These are phyloP conservation scores for Pseudochromis fuscus DNA, from an alignment of 2,797 vertebrate genomes.

Conservation along the genomic window DNA sequence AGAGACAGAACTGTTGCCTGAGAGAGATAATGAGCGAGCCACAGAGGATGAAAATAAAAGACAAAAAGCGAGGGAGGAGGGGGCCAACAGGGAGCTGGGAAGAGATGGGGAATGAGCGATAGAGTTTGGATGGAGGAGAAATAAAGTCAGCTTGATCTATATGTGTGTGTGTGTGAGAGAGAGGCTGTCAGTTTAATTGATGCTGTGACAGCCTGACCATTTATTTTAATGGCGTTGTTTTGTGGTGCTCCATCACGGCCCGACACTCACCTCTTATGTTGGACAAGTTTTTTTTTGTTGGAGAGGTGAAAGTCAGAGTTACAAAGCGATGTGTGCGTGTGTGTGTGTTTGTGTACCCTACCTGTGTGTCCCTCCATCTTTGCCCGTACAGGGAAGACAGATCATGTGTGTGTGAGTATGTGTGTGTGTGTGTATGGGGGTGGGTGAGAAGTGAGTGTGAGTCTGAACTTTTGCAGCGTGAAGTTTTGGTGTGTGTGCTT, in stretches of 20 bases:
- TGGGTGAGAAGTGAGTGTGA: conserved; percentile 7
- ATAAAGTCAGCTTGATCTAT: conserved; percentile 65
- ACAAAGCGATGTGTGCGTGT: conserved; percentile 25
- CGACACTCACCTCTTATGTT: conserved; percentile 67
- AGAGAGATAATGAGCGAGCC: conserved; percentile 68
- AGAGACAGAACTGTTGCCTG: conserved; percentile 56
- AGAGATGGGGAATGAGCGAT: conserved; percentile 54
- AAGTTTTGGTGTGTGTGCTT: conserved; percentile 7
- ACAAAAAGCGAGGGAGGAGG: conserved; percentile 26
- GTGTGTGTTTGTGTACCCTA: not conserved
- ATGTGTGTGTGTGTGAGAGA: conserved; percentile 12
- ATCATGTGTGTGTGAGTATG: conserved; percentile 10
- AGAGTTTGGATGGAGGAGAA: conserved; percentile 61
- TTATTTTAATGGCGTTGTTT: conserved; percentile 77
- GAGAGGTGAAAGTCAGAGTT: conserved; percentile 46
- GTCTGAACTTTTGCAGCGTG: conserved; percentile 10
- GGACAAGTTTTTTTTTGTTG: conserved; percentile 60
- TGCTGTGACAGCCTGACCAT: conserved; percentile 69
- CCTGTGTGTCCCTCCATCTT: conserved; percentile 15
- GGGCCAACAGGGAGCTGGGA: conserved; percentile 31
- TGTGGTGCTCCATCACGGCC: conserved; percentile 58
- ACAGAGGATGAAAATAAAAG: conserved; percentile 56
- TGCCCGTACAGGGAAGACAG: conserved; percentile 41
- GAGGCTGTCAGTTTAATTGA: conserved; percentile 72
- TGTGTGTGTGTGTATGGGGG: conserved; percentile 11